Percentiles rank a stretch among this genome's conserved stretches.
phyloP scores from a whole-genome alignment of 2,888 invertebrate genomes.

The Eudasyphora cyanicolor region DNA sequence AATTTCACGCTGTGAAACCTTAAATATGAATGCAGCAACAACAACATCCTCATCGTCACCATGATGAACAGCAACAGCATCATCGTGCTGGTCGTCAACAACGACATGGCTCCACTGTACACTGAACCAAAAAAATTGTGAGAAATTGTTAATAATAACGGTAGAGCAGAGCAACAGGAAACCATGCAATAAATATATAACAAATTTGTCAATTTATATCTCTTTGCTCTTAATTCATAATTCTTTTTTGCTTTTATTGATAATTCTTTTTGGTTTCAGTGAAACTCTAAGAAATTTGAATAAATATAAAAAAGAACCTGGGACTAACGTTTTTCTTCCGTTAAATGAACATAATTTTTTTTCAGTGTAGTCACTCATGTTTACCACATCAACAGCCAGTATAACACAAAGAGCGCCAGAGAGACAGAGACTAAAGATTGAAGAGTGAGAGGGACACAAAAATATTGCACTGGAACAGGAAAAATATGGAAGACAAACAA shows the following conservation, averaged over 20 bases:
- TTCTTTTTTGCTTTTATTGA: too few species aligned
- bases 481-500: slow-evolving; percentile 19
- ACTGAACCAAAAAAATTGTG: too few species aligned
- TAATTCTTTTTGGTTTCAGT: too few species aligned
- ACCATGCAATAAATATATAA: neutral
- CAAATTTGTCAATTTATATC: too few species aligned
- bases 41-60: neutral
- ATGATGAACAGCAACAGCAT: neutral
- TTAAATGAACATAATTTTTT: too few species aligned
- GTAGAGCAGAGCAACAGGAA: neutral
- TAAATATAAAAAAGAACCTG: too few species aligned
- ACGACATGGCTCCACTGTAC: slow-evolving; percentile 13
- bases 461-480: slow-evolving; percentile 25
- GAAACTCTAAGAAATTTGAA: too few species aligned
- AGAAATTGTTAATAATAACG: too few species aligned
- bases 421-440: too few species aligned
- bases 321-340: too few species aligned
- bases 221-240: too few species aligned
- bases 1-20: slow-evolving; percentile 65
- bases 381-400: slow-evolving; percentile 27
- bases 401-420: neutral
- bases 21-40: slow-evolving; percentile 58
- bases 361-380: slow-evolving; percentile 37
- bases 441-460: neutral
- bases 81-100: slow-evolving; percentile 3